Percentiles rank a stretch among this genome's conserved stretches.
phyloP scores from a whole-genome alignment of 2,888 invertebrate genomes.

The Acleris laterana region DNA sequence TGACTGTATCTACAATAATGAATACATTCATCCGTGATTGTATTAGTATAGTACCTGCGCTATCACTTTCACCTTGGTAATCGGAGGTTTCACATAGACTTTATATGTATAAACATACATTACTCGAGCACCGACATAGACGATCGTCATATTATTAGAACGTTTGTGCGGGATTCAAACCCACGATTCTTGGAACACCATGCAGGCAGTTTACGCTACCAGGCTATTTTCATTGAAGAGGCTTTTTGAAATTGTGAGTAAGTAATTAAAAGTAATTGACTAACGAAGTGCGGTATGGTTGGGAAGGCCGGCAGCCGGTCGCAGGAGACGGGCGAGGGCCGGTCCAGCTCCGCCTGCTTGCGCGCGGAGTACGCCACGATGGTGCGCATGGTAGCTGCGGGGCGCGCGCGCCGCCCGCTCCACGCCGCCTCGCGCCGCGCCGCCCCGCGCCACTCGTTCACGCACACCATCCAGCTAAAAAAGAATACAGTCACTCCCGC shows the following conservation, averaged over 20 bases:
- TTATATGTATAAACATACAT: too few species aligned
- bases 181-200: too few species aligned
- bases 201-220: too few species aligned
- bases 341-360: slow-evolving; percentile 80
- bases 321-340: slow-evolving; percentile 72
- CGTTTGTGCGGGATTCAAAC: too few species aligned
- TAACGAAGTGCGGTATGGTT: slow-evolving; percentile 64
- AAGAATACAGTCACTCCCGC: slow-evolving; percentile 73
- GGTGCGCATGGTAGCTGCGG: slow-evolving; percentile 77
- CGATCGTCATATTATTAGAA: too few species aligned
- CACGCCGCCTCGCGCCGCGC: slow-evolving; percentile 56
- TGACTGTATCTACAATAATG: too few species aligned
- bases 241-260: not conserved
- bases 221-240: too few species aligned
- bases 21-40: too few species aligned
- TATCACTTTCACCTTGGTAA: too few species aligned
- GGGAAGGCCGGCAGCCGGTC: slow-evolving; percentile 69
- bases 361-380: slow-evolving; percentile 86
- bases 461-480: slow-evolving; percentile 75
- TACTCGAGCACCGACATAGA: too few species aligned
- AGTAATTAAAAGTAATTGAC: slow-evolving; percentile 42
- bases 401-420: slow-evolving; percentile 39
- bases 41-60: too few species aligned
- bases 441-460: slow-evolving; percentile 71
- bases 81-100: too few species aligned